Evolutionary conservation across 1,140 invertebrate genomes (phyloP).

Genomic region (Melitaea cinxia): DNA sequence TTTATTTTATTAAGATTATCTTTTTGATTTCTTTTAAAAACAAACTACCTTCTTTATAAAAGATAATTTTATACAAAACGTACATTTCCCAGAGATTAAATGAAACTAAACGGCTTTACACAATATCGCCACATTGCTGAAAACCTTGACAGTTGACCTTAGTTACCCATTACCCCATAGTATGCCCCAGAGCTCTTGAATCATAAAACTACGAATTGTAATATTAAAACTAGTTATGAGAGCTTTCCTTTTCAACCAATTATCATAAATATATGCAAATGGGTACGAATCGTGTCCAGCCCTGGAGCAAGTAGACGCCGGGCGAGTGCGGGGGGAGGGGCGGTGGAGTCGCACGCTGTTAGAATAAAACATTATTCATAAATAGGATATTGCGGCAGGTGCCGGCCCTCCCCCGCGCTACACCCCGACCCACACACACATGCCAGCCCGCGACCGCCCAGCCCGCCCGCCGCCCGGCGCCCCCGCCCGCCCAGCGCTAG

Average conservation of each 20-base stretch:
- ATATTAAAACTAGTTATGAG: neutral
- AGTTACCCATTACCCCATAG: too few relatives aligned
- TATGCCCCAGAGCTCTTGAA: too few relatives aligned
- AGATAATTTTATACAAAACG: too few relatives aligned
- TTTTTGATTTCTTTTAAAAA: neutral
- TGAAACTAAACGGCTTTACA: too few relatives aligned
- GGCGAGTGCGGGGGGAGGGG: slow-evolving; percentile 27
- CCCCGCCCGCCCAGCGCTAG: slow-evolving; percentile 35
- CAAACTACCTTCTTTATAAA: too few relatives aligned
- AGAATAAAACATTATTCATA: slow-evolving; percentile 81
- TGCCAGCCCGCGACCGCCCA: slow-evolving; percentile 15
- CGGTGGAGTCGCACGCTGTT: slow-evolving; percentile 66
- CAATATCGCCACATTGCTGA: too few relatives aligned
- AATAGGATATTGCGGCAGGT: slow-evolving; percentile 76
- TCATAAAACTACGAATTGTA: too few relatives aligned
- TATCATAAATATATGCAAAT: slow-evolving; percentile 26
- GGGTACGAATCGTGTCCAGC: slow-evolving; percentile 20
- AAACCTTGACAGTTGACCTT: too few relatives aligned
- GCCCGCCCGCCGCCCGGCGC: slow-evolving; percentile 29
- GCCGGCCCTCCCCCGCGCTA: slow-evolving; percentile 39
- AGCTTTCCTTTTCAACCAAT: neutral
- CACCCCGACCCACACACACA: slow-evolving; percentile 16
- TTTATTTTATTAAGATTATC: neutral
- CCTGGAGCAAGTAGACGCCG: slow-evolving; percentile 18
- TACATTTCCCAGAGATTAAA: too few relatives aligned